Percentiles rank a stretch among this genome's conserved stretches.
Evolutionary conservation across 2,113 vertebrate genomes (phyloP).

Genomic region (Pteronura brasiliensis): DNA sequence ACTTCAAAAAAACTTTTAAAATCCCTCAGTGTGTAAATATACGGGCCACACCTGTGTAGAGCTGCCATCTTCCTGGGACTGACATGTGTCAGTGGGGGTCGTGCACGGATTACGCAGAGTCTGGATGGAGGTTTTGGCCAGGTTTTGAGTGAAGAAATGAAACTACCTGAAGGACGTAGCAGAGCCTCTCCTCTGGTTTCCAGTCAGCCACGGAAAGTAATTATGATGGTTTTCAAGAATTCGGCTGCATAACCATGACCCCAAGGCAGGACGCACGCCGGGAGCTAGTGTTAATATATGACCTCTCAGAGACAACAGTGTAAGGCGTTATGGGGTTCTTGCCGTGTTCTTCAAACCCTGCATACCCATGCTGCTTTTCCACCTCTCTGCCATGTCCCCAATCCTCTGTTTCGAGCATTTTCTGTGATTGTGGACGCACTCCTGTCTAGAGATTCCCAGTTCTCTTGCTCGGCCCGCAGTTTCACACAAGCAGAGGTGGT

Average conservation of each 20-base stretch:
- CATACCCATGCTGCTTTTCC: accelerated
- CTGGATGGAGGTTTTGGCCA: accelerated
- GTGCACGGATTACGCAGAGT: accelerated
- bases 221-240: not conserved
- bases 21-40: not conserved
- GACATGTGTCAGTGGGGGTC: accelerated
- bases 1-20: not conserved
- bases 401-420: not conserved
- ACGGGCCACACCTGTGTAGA: not conserved
- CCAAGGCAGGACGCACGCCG: not conserved
- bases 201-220: not conserved
- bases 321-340: not conserved
- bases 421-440: not conserved
- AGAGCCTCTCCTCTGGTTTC: not conserved
- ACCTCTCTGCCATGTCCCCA: accelerated
- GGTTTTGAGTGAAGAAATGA: not conserved
- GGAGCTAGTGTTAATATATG: not conserved
- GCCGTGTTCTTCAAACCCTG: not conserved
- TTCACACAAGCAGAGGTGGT: not conserved
- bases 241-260: not conserved
- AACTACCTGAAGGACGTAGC: accelerated
- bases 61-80: not conserved
- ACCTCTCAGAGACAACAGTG: not conserved
- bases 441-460: not conserved
- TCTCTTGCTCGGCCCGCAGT: not conserved